Base-by-base conservation (phyloP, 2,888 invertebrate species). In the Drosophila demipolita region DNA sequence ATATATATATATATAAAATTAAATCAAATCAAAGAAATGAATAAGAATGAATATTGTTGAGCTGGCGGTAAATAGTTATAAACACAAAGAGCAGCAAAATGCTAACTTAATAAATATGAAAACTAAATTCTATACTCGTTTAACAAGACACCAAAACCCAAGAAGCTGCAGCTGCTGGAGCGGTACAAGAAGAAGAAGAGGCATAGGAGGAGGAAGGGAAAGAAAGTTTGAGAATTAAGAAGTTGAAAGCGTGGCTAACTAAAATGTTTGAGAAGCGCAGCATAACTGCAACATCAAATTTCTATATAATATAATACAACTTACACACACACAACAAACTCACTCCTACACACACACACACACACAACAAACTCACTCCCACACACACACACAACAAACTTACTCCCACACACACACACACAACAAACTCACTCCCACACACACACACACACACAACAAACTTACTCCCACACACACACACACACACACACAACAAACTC, bases 71-170 rank as follows among this genome's bases (percentile, higher is more conserved):
- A 66, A 70, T 76, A 77, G 73, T 78, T 86, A 66, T 65, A 58
- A 62, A 70, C 11, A 57, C 29, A 70, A 63, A 50, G 66, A 53
- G 59, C 61, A 82, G 68, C 71, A 68, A 72, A 80, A 80, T 69
- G 77, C 61, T 75, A 69, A 78, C 67, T 73, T 69, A 80, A 71
- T 72, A 74, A 78, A 81, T 71, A 86, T 83, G 74, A 66, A 75
- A 78, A 80, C 70, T 83, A 80, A 87, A 81, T 60, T 80, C 83
- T 89, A 83, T 85, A 89, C 89, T 89, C 88, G 87, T 81, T 89
- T 79, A 86, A 86, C 80, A 79, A 86, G 80, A 87, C 89, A 85
- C 89, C 89, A 85, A 85, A 78, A 78, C 40, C 59, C 65, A 59
- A 58, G 26, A 49, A 49, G 64, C 58, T 61, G 57, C 62, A 9